phyloP scores from a whole-genome alignment of 2,797 vertebrate species.

The Percopsis omiscomaycus region DNA sequence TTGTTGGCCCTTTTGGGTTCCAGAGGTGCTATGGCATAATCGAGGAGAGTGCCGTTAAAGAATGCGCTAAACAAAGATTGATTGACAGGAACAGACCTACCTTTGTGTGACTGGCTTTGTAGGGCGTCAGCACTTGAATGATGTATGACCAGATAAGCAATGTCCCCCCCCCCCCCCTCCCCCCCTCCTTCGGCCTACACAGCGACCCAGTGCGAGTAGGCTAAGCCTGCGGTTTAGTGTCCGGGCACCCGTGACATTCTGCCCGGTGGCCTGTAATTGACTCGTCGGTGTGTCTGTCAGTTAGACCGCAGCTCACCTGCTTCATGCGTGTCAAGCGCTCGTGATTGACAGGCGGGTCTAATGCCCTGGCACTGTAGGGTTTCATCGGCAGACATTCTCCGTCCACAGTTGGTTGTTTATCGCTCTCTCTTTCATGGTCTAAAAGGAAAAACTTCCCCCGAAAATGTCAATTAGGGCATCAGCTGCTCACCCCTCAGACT shows the following conservation, averaged over 20 bases:
- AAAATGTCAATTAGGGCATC: no score
- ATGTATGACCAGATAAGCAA: constrained; percentile 2
- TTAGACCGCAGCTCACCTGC: constrained; percentile 67
- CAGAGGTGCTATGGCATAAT: no score
- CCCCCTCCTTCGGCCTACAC: constrained; percentile 34
- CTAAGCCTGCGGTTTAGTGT: constrained; percentile 69
- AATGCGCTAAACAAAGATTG: no score
- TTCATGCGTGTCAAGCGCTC: constrained; percentile 41
- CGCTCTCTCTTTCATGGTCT: constrained; percentile 6
- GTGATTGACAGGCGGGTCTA: constrained; percentile 67
- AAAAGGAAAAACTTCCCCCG: background rate
- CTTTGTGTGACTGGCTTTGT: no score
- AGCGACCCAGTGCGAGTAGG: constrained; percentile 67
- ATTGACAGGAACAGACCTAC: no score
- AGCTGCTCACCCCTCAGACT: no score
- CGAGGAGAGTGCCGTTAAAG: no score
- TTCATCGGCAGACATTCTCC: constrained; percentile 30
- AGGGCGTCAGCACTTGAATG: no score
- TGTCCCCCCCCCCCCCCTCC: constrained; percentile 10
- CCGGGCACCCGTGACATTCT: constrained; percentile 71
- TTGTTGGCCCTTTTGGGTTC: no score
- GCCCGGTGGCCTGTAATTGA: constrained; percentile 67
- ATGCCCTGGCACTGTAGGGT: constrained; percentile 37
- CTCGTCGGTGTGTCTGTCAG: constrained; percentile 62
- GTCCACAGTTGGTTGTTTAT: background rate